phyloP scores from a whole-genome alignment of 2,113 vertebrate species.

The Hiodon alosoides region DNA sequence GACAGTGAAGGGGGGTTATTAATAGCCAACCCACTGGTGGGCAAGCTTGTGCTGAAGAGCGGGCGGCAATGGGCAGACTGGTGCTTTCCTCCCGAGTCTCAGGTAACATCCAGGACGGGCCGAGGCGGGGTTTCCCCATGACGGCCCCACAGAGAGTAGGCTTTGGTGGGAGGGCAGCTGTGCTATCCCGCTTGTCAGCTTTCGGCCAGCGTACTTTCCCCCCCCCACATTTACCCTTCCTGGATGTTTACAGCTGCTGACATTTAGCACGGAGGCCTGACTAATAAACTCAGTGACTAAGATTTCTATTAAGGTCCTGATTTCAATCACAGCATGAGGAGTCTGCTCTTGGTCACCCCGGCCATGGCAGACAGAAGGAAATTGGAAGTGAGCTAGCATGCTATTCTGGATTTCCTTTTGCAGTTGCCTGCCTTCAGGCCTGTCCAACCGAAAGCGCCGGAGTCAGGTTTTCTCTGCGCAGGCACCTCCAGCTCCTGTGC shows the following conservation, averaged over 20 bases:
- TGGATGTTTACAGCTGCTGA: conserved; percentile 12
- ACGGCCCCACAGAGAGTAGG: neutral
- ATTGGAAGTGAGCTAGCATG: neutral
- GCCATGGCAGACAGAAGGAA: neutral
- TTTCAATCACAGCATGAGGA: conserved; percentile 19
- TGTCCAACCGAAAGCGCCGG: neutral
- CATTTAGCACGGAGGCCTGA: conserved; percentile 3
- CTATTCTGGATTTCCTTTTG: neutral
- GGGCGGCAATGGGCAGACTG: neutral
- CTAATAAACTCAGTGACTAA: conserved; percentile 19
- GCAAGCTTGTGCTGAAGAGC: neutral
- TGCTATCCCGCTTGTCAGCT: neutral
- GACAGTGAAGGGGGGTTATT: neutral
- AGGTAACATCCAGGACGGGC: neutral
- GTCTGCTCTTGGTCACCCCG: conserved; percentile 8
- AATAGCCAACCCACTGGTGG: neutral
- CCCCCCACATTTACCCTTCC: neutral
- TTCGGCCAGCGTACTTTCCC: neutral
- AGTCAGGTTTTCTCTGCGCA: neutral
- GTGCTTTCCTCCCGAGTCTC: neutral
- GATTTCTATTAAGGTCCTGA: conserved; percentile 8
- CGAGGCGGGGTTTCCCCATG: neutral
- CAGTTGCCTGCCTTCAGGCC: neutral
- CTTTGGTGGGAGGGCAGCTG: neutral
- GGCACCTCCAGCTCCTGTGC: neutral